These are phyloP conservation scores for Hydrophis major DNA, from an alignment of 2,797 vertebrate species.

Conservation along the genomic window DNA sequence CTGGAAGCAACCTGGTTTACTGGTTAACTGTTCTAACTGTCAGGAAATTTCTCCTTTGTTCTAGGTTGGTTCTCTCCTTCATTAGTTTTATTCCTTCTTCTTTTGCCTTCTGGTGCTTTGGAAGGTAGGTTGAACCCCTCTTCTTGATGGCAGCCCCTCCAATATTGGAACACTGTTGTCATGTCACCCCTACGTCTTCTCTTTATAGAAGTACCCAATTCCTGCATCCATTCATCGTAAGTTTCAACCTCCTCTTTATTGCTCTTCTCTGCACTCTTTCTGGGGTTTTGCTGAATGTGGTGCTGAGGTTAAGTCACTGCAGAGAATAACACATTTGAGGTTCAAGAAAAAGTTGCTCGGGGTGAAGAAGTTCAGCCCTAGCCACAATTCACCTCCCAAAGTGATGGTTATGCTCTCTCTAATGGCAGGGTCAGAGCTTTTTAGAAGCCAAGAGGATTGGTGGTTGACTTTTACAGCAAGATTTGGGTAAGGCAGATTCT, in stretches of 20 bases:
- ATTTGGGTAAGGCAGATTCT: not conserved
- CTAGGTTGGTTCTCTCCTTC: too few relatives aligned
- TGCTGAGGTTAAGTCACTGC: not conserved
- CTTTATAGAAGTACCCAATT: not conserved
- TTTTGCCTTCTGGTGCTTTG: too few relatives aligned
- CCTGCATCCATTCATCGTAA: not conserved
- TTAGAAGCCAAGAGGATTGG: not conserved
- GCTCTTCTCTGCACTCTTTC: not conserved
- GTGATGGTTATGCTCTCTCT: not conserved
- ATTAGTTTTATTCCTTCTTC: too few relatives aligned
- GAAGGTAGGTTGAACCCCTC: too few relatives aligned
- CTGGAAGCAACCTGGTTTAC: too few relatives aligned
- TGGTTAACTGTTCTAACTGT: too few relatives aligned
- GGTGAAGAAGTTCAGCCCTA: not conserved
- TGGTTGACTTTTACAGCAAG: not conserved
- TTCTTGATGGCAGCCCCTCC: too few relatives aligned
- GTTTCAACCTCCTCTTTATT: not conserved
- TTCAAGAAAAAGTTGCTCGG: not conserved
- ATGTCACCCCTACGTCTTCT: too few relatives aligned
- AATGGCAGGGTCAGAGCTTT: not conserved
- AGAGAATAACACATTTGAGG: not conserved
- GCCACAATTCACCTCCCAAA: not conserved
- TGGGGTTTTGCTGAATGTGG: not conserved
- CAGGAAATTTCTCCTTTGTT: too few relatives aligned
- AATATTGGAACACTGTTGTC: too few relatives aligned